A percentile compares a stretch with the other conserved stretches of the same genome.
phyloP scores from a whole-genome alignment of 2,888 invertebrate species.

The Leptopilina syphax region DNA sequence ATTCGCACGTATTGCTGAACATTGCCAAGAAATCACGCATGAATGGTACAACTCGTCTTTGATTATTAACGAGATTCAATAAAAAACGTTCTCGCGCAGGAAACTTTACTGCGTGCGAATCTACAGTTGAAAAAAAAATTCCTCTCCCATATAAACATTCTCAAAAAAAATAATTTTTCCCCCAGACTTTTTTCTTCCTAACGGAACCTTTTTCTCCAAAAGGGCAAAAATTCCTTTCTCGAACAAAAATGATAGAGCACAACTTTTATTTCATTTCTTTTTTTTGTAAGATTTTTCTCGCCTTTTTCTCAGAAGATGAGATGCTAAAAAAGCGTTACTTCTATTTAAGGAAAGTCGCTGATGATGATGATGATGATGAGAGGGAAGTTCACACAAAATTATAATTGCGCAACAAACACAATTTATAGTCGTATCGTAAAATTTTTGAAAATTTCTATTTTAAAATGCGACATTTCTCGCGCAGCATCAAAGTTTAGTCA shows the following conservation, averaged over 20 bases:
- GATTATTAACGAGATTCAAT: conserved; percentile 50
- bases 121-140: neutral
- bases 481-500: conserved; percentile 11
- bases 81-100: conserved; percentile 35
- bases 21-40: conserved; percentile 43
- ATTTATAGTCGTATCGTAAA: conserved; percentile 2
- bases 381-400: neutral
- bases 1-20: conserved; percentile 38
- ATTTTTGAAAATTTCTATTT: neutral
- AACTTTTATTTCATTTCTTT: no score
- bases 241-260: no score
- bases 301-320: conserved; percentile 9
- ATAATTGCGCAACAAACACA: neutral
- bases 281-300: no score
- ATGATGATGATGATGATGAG: neutral
- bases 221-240: no score
- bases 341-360: conserved; percentile 2
- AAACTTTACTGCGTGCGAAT: conserved; percentile 19
- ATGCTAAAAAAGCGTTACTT: neutral
- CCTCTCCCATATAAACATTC: neutral
- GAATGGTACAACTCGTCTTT: conserved; percentile 50
- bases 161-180: no score
- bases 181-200: no score
- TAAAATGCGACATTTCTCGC: conserved; percentile 15
- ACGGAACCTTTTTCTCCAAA: no score